These are phyloP conservation scores for Conchocele bisecta DNA, from an alignment of 2,888 invertebrate genomes.

Conservation along the genomic window DNA sequence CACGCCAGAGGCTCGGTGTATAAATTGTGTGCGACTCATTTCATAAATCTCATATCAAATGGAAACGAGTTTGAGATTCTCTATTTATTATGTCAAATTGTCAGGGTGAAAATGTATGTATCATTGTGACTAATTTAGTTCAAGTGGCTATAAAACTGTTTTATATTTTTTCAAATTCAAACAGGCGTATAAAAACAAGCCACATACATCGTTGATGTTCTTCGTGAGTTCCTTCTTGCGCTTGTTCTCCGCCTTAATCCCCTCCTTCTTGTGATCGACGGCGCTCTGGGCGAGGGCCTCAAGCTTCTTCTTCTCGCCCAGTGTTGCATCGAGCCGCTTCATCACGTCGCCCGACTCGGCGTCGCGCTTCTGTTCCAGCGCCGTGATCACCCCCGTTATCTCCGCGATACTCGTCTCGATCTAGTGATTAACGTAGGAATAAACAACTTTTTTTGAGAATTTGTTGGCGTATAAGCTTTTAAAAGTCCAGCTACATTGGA, in stretches of 20 bases:
- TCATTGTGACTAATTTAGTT: no score
- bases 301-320: slow-evolving; percentile 87
- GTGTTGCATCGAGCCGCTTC: slow-evolving; percentile 86
- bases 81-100: no score
- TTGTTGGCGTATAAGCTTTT: no score
- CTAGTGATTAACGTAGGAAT: no score
- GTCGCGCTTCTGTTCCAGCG: slow-evolving; percentile 87
- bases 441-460: not conserved
- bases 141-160: no score
- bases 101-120: no score
- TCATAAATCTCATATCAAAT: no score
- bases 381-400: slow-evolving; percentile 86
- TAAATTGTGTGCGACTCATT: no score
- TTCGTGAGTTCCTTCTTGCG: slow-evolving; percentile 88
- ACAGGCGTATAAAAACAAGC: no score
- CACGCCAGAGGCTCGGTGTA: no score
- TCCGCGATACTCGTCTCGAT: slow-evolving; percentile 84
- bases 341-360: slow-evolving; percentile 88
- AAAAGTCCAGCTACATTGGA: not conserved
- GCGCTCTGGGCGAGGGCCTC: slow-evolving; percentile 88
- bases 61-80: no score
- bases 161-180: no score
- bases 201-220: slow-evolving; percentile 86
- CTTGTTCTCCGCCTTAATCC: slow-evolving; percentile 87
- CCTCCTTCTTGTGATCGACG: slow-evolving; percentile 87